Conservation (phyloP, 2,888 invertebrate species). For the Theretra japonica region DNA sequence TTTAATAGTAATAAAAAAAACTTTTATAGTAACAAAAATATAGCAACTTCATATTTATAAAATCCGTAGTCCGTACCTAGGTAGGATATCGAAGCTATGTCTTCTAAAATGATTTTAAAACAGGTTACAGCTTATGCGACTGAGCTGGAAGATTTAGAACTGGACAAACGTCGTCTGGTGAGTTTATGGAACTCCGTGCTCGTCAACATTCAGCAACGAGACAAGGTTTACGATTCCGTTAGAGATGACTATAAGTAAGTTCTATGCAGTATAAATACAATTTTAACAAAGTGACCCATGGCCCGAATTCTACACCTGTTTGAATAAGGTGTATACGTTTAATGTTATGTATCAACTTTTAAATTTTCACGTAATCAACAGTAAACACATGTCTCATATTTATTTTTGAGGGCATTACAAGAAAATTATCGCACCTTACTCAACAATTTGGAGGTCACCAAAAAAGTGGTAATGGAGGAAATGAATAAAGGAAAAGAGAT, state of each 20-base stretch:
- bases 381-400: not conserved
- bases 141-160: slow-evolving; percentile 88
- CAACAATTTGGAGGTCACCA: slow-evolving; percentile 87
- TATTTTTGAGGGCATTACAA: slow-evolving; percentile 56
- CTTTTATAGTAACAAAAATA: too few species aligned
- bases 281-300: not conserved
- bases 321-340: not conserved
- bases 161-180: slow-evolving; percentile 88
- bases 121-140: slow-evolving; percentile 88
- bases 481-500: slow-evolving; percentile 88
- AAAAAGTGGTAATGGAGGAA: slow-evolving; percentile 87
- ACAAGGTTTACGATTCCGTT: slow-evolving; percentile 86
- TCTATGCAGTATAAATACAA: not conserved
- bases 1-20: too few species aligned
- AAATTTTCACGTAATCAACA: too few species aligned
- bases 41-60: too few species aligned
- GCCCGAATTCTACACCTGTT: too few species aligned
- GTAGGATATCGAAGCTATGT: not conserved
- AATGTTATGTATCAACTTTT: too few species aligned
- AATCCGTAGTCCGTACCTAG: too few species aligned
- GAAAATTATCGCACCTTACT: slow-evolving; percentile 83
- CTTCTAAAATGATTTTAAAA: not conserved
- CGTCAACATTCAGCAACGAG: slow-evolving; percentile 87
- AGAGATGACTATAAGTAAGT: slow-evolving; percentile 81
- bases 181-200: slow-evolving; percentile 91